A percentile compares a stretch with the other conserved stretches of the same genome.
phyloP scores from a whole-genome alignment of 2,888 invertebrate species.

The Eudemis profundana region DNA sequence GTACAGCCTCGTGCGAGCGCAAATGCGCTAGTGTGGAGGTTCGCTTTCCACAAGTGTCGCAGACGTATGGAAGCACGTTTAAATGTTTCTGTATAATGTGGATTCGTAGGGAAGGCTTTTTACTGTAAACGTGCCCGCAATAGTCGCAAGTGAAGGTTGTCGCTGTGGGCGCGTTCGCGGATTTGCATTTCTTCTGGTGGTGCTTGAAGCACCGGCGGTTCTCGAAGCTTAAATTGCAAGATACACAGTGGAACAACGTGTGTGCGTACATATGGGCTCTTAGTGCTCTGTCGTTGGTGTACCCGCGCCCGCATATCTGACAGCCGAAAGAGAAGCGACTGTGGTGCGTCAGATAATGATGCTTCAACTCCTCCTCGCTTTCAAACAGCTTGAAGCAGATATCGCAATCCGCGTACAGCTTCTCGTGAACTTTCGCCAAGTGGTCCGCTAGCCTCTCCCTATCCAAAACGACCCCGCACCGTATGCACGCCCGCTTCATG shows the following conservation, averaged over 20 bases:
- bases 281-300: constrained; percentile 61
- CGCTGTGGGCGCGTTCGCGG: constrained; percentile 24
- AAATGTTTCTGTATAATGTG: constrained; percentile 76
- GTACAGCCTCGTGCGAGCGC: constrained; percentile 64
- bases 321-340: constrained; percentile 54
- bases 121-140: constrained; percentile 67
- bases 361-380: constrained; percentile 44
- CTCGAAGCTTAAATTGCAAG: constrained; percentile 65
- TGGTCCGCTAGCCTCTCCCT: constrained; percentile 63
- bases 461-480: constrained; percentile 58
- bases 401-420: constrained; percentile 53
- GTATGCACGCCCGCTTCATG: constrained; percentile 58
- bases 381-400: constrained; percentile 63
- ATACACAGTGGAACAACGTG: constrained; percentile 64
- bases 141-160: constrained; percentile 63
- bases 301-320: constrained; percentile 63
- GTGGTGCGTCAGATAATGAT: constrained; percentile 58
- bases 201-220: constrained; percentile 68
- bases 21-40: constrained; percentile 70
- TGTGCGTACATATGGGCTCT: constrained; percentile 68
- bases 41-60: constrained; percentile 70
- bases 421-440: constrained; percentile 55
- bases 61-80: constrained; percentile 67
- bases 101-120: constrained; percentile 70
- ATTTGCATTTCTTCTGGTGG: constrained; percentile 61